Conservation (phyloP, 2,113 vertebrate species). For the Engystomops pustulosus region DNA sequence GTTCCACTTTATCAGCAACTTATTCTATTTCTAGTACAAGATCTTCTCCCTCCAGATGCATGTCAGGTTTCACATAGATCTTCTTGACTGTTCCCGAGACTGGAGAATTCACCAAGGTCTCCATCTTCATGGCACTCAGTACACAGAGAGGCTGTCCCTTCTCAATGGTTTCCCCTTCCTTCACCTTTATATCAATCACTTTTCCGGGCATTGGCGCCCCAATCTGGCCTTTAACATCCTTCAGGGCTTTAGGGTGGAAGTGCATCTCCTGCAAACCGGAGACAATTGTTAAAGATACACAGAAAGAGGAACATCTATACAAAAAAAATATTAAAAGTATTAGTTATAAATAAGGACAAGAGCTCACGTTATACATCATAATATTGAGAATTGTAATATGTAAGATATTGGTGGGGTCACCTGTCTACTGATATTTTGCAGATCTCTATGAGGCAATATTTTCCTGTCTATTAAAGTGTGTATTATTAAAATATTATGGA, state of each 20-base stretch:
- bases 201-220: constrained; percentile 95
- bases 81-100: constrained; percentile 78
- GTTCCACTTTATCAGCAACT: constrained; percentile 25
- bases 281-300: not conserved
- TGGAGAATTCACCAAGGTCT: constrained; percentile 91
- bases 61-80: constrained; percentile 77
- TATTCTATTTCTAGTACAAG: constrained; percentile 89
- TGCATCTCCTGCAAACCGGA: constrained; percentile 84
- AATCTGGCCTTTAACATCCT: constrained; percentile 90
- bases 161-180: constrained; percentile 74
- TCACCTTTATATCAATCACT: constrained; percentile 87
- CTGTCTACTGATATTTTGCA: not conserved
- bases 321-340: too few species aligned
- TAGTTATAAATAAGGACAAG: too few species aligned
- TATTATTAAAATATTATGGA: too few species aligned
- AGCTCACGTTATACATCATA: not conserved
- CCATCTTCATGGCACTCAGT: constrained; percentile 96
- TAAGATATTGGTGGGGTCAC: too few species aligned
- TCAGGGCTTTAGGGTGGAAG: constrained; percentile 91
- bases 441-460: not conserved
- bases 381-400: not conserved
- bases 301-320: too few species aligned
- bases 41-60: constrained; percentile 89
- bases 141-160: constrained; percentile 90
- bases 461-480: not conserved